Percentiles rank a stretch among this genome's conserved stretches.
These are phyloP conservation scores for Salvelinus namaycush DNA, from an alignment of 2,113 vertebrate genomes.

Conservation along the genomic window DNA sequence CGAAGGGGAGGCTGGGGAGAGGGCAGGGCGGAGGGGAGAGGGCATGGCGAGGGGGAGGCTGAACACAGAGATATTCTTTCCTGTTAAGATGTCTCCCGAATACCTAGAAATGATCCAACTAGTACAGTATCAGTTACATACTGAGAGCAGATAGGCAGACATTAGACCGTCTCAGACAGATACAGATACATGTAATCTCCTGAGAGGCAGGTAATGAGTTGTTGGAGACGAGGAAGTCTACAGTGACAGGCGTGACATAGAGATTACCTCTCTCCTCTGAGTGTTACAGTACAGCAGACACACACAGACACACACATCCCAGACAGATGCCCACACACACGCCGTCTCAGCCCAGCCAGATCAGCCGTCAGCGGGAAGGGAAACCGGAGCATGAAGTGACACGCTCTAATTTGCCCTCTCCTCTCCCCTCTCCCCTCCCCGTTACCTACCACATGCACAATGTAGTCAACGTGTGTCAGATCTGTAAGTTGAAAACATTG, in stretches of 20 bases:
- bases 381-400: conserved; percentile 36
- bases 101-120: not conserved
- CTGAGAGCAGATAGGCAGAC: not conserved
- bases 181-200: conserved; percentile 4
- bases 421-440: not conserved
- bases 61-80: no score
- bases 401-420: conserved; percentile 44
- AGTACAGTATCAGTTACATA: not conserved
- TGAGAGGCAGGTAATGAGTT: conserved; percentile 20
- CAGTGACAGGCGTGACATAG: not conserved
- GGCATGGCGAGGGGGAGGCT: not conserved
- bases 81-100: no score
- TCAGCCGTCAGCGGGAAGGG: not conserved
- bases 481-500: no score
- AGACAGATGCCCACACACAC: conserved; percentile 1
- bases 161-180: not conserved
- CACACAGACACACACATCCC: not conserved
- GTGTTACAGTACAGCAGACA: conserved; percentile 6
- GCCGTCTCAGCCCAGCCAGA: not conserved
- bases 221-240: conserved; percentile 12
- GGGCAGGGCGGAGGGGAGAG: no score
- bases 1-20: no score
- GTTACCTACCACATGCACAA: not conserved
- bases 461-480: no score
- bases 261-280: conserved; percentile 22